phyloP scores from a whole-genome alignment of 2,888 invertebrate species.

The Nephrocerus scutellatus region DNA sequence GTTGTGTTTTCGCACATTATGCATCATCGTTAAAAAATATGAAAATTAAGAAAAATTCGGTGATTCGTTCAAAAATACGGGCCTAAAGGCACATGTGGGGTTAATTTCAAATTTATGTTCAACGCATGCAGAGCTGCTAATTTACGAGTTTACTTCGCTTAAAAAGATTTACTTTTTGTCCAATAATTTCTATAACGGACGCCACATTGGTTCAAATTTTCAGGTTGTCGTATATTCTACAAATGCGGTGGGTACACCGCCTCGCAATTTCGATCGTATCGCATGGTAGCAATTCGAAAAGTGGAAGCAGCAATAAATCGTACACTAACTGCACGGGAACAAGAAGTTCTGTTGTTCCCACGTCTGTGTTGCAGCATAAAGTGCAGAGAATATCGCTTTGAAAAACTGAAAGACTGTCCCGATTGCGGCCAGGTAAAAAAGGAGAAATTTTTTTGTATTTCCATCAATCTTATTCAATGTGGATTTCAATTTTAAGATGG shows the following conservation, averaged over 20 bases:
- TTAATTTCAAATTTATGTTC: too few relatives aligned
- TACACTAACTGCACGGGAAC: conserved; percentile 58
- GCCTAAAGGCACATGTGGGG: too few relatives aligned
- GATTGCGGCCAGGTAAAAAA: conserved; percentile 53
- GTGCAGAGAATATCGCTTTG: conserved; percentile 54
- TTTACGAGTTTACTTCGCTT: too few relatives aligned
- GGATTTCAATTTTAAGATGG: conserved; percentile 41
- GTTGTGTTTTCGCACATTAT: too few relatives aligned
- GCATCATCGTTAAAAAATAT: too few relatives aligned
- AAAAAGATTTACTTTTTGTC: too few relatives aligned
- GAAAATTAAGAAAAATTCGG: too few relatives aligned
- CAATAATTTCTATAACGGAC: too few relatives aligned
- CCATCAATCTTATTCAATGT: neutral
- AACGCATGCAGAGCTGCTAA: too few relatives aligned
- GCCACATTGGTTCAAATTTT: too few relatives aligned
- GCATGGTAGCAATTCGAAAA: conserved; percentile 57
- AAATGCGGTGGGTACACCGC: conserved; percentile 48
- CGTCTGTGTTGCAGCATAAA: conserved; percentile 52
- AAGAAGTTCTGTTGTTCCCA: conserved; percentile 62
- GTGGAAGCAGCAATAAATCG: conserved; percentile 56
- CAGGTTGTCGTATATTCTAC: conserved; percentile 53
- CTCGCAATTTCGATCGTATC: conserved; percentile 57
- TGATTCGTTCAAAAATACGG: too few relatives aligned
- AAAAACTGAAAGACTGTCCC: conserved; percentile 51
- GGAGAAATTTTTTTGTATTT: neutral